phyloP scores from a whole-genome alignment of 2,797 vertebrate genomes.

The Sternotherus odoratus region DNA sequence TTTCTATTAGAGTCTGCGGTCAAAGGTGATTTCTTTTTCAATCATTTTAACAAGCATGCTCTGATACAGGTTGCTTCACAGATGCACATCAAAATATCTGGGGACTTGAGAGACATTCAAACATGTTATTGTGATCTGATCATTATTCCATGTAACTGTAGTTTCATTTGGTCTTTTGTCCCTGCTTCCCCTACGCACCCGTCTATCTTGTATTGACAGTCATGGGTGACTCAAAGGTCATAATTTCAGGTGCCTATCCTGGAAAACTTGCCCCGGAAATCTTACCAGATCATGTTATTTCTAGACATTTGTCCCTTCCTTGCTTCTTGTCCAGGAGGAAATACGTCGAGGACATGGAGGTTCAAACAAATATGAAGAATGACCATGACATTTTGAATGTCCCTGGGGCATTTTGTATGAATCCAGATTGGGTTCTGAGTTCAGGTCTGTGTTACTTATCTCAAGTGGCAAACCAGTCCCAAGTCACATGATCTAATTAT shows the following conservation, averaged over 20 bases:
- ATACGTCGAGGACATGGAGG: background rate
- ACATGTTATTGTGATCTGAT: background rate
- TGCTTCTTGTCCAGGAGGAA: background rate
- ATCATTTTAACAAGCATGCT: background rate
- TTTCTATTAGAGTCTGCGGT: background rate
- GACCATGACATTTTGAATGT: background rate
- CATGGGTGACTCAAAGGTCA: background rate
- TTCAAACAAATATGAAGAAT: background rate
- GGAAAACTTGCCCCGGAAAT: background rate
- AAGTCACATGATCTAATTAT: too few species aligned
- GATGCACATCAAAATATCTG: too few species aligned
- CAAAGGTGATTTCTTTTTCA: background rate
- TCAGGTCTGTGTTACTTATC: background rate
- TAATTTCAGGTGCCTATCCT: background rate
- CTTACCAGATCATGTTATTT: background rate
- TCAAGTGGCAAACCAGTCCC: fast-evolving
- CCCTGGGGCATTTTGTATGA: background rate
- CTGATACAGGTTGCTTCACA: background rate
- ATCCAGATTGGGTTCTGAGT: too few species aligned
- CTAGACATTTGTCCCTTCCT: background rate
- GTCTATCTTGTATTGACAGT: background rate
- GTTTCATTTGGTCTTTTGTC: background rate
- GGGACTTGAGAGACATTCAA: background rate
- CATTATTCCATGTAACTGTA: fast-evolving
- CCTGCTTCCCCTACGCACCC: background rate